Base-by-base conservation (phyloP, 2,888 invertebrate genomes). In the Apotomis capreana region DNA sequence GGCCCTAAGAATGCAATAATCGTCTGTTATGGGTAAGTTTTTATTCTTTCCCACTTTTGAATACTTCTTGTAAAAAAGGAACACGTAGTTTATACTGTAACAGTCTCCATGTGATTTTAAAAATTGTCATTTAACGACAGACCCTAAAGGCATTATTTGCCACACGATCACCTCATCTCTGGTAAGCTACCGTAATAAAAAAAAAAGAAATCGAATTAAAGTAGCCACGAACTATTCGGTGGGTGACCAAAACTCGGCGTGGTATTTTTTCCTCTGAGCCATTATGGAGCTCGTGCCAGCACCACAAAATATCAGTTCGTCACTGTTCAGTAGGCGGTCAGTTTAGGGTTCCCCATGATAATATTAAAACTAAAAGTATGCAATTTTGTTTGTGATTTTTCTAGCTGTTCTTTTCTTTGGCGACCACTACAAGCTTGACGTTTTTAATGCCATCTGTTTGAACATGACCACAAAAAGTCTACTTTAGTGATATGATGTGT, bases 271-370 rank as follows among this genome's bases (percentile, higher is more conserved):
- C 83, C 82, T 65, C 65, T 49, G 70, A 76, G 77, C 80, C 81
- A 84, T 87, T 84, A 85, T 80, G 75, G 46, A 83, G 90, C 92
- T 91, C 92, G 92, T 92, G 92, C 91, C 89, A 87, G 87, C 84
- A 90, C 88, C 90, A 90, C 87, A 83, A 89, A 89, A 89, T 89
- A 87, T 87, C 84, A 84, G 89, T 90, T 89, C 87, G 92, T 92
- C 92, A 91, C 84, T 84, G 85, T 90, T 77, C 82, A 81, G 77
- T 85, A 83, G 85, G 81, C 84, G 84, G 86, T 83, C 81, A 83
- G 67, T 80, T 81, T 87, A 79, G 87, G 78, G 85, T 81, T 85
- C 89, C 58, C 37, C 59, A 5, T 40, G 51, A 57, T 6, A 12
- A 9, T 10, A 1, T 13, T 13, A 13, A 44, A 49, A 49, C 40